A percentile compares a stretch with the other conserved stretches of the same genome.
These are phyloP conservation scores for Lycaon pictus DNA, from an alignment of 2,113 vertebrate genomes.

Conservation along the genomic window DNA sequence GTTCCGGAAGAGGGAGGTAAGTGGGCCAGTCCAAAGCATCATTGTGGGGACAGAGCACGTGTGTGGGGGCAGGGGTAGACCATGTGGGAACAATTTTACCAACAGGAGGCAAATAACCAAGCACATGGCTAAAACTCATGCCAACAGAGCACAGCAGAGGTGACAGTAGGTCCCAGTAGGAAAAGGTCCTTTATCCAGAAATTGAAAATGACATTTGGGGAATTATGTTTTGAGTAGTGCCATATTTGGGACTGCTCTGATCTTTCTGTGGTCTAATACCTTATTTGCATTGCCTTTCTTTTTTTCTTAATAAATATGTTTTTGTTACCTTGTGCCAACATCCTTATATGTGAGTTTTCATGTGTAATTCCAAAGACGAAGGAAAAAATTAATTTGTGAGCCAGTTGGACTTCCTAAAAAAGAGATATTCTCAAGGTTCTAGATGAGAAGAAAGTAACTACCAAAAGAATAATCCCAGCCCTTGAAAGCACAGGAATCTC, in stretches of 20 bases:
- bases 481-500: neutral
- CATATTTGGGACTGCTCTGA: neutral
- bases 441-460: neutral
- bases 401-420: neutral
- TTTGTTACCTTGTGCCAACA: neutral
- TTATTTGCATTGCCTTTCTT: neutral
- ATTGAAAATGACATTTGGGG: slow-evolving; percentile 58
- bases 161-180: slow-evolving; percentile 65
- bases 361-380: neutral
- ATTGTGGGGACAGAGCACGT: neutral
- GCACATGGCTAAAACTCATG: slow-evolving; percentile 57
- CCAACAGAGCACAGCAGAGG: slow-evolving; percentile 53
- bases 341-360: neutral
- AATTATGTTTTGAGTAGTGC: slow-evolving; percentile 25
- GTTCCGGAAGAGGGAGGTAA: slow-evolving; percentile 46
- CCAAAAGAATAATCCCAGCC: neutral
- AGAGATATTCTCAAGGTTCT: neutral
- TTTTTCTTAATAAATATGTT: slow-evolving; percentile 1
- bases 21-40: neutral
- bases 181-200: slow-evolving; percentile 57
- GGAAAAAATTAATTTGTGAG: neutral
- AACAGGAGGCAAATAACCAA: slow-evolving; percentile 60
- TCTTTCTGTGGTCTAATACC: slow-evolving; percentile 1
- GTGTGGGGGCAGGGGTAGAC: neutral
- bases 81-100: slow-evolving; percentile 12